Evolutionary conservation across 2,113 vertebrate species (phyloP), one percentile per base, ranked within the genome.

Genomic region (Lasiurus cinereus): DNA sequence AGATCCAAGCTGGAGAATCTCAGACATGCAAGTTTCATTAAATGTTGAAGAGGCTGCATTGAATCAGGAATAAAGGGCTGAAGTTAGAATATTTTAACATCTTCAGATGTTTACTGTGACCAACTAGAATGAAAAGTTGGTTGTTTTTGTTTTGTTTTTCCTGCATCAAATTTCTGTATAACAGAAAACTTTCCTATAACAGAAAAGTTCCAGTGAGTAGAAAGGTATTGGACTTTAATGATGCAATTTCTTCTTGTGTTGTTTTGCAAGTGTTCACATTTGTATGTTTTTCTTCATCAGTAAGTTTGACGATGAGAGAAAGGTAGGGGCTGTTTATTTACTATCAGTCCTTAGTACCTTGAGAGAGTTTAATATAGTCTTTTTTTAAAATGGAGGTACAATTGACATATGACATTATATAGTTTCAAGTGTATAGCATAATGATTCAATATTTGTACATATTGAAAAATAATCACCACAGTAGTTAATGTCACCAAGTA

Each of bases 1-100:
- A 72, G 64, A 56, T 69, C 39, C n/a, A 86, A 70, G 39, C 21
- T 64, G 86, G 39, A 62, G 56, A 66, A 77, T 56, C 72, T 77
- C 31, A 82, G 74, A 83, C 95, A 90, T 78, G 6, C 80, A 70
- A 86, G 62, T 73, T 90, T 96, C 31, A 19, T 93, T 94, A 95
- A 80, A 69, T 19, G 33, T 80, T 62, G 6, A 93, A 39, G 6
- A 67, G 67, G 39, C 54, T 19, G 11, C 18, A 50, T 80, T 72
- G n/a, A 88, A 39, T 67, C 66, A 72, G 27, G n/a, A 39, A 67
- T 59, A 80, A 50, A 74, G 36, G 24, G 33, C 19, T 33, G 39
- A 87, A 54, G 8, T 67, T 67, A 70, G 69, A 59, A 2, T 76
- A 72, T 74, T 94, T 94, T 94, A n/a, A 88, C 52, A 92, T 3